phyloP scores from a whole-genome alignment of 2,888 invertebrate species.

The Hemistola chrysoprasaria region DNA sequence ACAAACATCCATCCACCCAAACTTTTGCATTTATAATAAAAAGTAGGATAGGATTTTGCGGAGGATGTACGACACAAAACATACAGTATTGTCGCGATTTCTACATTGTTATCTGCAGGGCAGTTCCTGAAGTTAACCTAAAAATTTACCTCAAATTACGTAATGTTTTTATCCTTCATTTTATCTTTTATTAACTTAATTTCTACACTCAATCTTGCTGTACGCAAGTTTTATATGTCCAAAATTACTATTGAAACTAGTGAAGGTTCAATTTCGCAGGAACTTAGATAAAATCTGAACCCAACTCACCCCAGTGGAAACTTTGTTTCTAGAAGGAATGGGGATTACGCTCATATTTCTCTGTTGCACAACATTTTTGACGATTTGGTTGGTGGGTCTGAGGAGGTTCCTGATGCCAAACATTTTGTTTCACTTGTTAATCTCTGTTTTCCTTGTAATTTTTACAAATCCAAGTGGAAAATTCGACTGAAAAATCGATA shows the following conservation, averaged over 20 bases:
- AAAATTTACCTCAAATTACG: constrained; percentile 33
- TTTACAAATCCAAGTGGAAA: neutral
- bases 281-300: constrained; percentile 1
- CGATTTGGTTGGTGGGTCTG: constrained; percentile 51
- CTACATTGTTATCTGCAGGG: neutral
- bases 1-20: too few species aligned
- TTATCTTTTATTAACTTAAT: neutral
- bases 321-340: constrained; percentile 56
- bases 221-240: neutral
- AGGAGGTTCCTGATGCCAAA: constrained; percentile 57
- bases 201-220: too few species aligned
- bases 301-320: constrained; percentile 58
- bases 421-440: constrained; percentile 48
- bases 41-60: too few species aligned
- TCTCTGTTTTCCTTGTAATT: constrained; percentile 6
- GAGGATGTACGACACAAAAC: too few species aligned
- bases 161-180: constrained; percentile 26
- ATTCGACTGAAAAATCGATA: constrained; percentile 1
- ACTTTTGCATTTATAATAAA: too few species aligned
- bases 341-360: constrained; percentile 63
- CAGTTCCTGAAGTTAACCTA: constrained; percentile 19
- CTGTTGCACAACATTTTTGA: constrained; percentile 59
- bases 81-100: too few species aligned
- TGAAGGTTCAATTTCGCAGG: neutral
- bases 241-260: neutral